A percentile compares a stretch with the other conserved stretches of the same genome.
Evolutionary conservation across 2,113 vertebrate species (phyloP).

Genomic region (Pandion haliaetus): DNA sequence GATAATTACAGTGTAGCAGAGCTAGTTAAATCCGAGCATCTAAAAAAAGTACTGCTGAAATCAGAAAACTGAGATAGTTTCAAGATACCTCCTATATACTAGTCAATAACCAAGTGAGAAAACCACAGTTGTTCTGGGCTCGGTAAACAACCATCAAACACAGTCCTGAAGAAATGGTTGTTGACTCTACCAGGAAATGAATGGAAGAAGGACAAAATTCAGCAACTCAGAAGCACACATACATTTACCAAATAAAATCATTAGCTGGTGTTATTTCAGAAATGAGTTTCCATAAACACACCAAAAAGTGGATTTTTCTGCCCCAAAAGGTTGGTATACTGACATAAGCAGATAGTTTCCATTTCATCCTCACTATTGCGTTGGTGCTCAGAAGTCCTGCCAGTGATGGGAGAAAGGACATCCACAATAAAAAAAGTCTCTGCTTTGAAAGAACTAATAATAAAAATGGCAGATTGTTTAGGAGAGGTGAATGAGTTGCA

Average conservation of each 20-base stretch:
- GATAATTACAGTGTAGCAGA: background rate
- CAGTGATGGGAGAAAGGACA: background rate
- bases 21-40: background rate
- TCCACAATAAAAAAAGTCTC: background rate
- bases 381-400: background rate
- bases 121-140: background rate
- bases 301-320: background rate
- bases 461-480: background rate
- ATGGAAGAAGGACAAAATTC: background rate
- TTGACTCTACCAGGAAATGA: background rate
- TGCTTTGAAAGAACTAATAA: background rate
- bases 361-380: background rate
- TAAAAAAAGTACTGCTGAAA: background rate
- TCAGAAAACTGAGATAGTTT: background rate
- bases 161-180: background rate
- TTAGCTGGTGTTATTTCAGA: background rate
- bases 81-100: background rate
- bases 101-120: background rate
- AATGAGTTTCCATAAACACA: background rate
- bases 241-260: background rate
- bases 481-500: background rate
- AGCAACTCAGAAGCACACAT: background rate
- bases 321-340: background rate
- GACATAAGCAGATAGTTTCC: background rate
- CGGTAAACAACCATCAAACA: background rate